phyloP scores from a whole-genome alignment of 2,797 vertebrate species.

The Margarornis squamiger region DNA sequence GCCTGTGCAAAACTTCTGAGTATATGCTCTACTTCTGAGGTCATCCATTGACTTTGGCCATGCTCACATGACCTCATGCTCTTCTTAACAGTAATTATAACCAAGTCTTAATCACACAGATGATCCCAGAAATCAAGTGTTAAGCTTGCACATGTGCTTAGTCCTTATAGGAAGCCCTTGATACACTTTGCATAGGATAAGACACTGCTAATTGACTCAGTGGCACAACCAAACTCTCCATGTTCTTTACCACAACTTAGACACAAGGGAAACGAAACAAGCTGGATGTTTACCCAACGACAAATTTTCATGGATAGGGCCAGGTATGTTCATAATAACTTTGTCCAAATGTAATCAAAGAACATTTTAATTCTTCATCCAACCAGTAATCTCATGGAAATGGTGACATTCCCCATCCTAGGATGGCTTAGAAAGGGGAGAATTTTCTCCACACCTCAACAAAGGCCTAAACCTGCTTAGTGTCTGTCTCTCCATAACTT shows the following conservation, averaged over 20 bases:
- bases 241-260: background rate
- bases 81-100: background rate
- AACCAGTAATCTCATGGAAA: background rate
- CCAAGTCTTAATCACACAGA: background rate
- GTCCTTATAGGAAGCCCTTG: background rate
- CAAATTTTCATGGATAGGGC: background rate
- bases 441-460: background rate
- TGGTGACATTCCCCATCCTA: background rate
- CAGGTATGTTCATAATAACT: background rate
- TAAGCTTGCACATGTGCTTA: background rate
- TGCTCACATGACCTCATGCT: background rate
- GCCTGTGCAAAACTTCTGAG: background rate
- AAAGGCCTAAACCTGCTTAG: background rate
- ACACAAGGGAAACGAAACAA: background rate
- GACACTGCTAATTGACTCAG: background rate
- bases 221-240: background rate
- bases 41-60: background rate
- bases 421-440: background rate
- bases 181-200: background rate
- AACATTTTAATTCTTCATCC: background rate
- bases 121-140: background rate
- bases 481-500: background rate
- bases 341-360: background rate
- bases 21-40: background rate
- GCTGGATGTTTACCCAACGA: background rate